phyloP scores from a whole-genome alignment of 2,888 invertebrate genomes.

The Aquatica leii region DNA sequence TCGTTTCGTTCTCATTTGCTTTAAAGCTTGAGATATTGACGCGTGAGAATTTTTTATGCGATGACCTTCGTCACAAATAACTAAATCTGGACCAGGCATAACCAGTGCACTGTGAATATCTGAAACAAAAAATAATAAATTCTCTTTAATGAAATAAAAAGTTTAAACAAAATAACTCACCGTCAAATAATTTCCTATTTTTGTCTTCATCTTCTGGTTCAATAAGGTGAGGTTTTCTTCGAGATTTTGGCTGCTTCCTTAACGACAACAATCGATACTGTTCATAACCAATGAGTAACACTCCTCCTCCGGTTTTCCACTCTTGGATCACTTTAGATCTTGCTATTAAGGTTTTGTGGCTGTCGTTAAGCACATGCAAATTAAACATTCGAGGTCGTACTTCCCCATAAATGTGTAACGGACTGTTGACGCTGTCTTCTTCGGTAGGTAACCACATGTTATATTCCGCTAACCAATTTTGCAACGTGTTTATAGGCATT shows the following conservation, averaged over 20 bases:
- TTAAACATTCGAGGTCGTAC: conserved; percentile 83
- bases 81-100: conserved; percentile 91
- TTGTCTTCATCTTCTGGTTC: conserved; percentile 67
- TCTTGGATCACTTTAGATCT: conserved; percentile 86
- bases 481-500: conserved; percentile 98
- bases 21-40: conserved; percentile 93
- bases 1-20: conserved; percentile 92
- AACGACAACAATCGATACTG: conserved; percentile 89
- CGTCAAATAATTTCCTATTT: conserved; percentile 79
- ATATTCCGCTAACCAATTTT: conserved; percentile 97
- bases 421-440: conserved; percentile 60
- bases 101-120: conserved; percentile 87
- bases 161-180: conserved; percentile 56
- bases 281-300: conserved; percentile 96
- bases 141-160: not conserved
- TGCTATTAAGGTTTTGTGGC: conserved; percentile 89
- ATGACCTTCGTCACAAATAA: conserved; percentile 97
- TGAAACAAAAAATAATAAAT: conserved; percentile 54
- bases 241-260: conserved; percentile 74
- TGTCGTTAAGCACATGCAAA: conserved; percentile 91
- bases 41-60: conserved; percentile 98
- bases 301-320: conserved; percentile 91
- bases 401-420: conserved; percentile 69
- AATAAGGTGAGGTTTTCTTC: conserved; percentile 60
- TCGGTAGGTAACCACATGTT: conserved; percentile 95